Evolutionary conservation across 2,888 invertebrate genomes (phyloP), one percentile per base, ranked within the genome.

Genomic region (Leptothorax acervorum): DNA sequence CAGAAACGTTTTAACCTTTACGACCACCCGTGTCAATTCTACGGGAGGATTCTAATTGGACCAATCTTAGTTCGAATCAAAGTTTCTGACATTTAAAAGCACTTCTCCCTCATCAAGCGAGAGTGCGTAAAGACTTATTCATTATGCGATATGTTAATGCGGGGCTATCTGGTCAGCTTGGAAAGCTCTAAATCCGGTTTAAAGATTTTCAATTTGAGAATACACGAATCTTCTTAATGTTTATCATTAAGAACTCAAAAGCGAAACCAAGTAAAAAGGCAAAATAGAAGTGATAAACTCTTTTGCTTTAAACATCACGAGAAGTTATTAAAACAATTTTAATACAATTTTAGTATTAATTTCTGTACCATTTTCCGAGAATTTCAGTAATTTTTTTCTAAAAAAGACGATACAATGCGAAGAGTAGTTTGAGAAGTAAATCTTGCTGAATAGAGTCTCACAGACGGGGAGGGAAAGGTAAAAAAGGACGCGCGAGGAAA

Each of bases 21-120:
- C 82, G 66, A 86, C 48, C 65, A 53, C 60, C 60, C 35, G 39
- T 66, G 81, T 60, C 84, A 78, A 83, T 82, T 84, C 70, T 65
- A 68, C 55, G 76, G 66, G 18, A 65, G 55, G 51, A 60, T 62
- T 83, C 84, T 88, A 84, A 83, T 75, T 84, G 85, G 42, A 66
- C 65, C 74, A 78, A 86, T 82, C 84, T 74, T 60, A 57, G 39
- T 18, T 51, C 39, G 70, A 51, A 63, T 82, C 81, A 68, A 84
- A 85, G 63, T 35, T 62, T 45, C n/a, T 63, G 51, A 70, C 74
- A 66, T 74, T 74, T 53, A 31, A 35, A 28, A 60, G 45, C 73
- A 60, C 23, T 78, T 51, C 42, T 35, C 31, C 11, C n/a, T 53
- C 53, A 18, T 45, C 70, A 23, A 66, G 57, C 28, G 23, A 76